Evolutionary conservation across 1,140 invertebrate genomes (phyloP).

Genomic region (Listronotus oregonensis): DNA sequence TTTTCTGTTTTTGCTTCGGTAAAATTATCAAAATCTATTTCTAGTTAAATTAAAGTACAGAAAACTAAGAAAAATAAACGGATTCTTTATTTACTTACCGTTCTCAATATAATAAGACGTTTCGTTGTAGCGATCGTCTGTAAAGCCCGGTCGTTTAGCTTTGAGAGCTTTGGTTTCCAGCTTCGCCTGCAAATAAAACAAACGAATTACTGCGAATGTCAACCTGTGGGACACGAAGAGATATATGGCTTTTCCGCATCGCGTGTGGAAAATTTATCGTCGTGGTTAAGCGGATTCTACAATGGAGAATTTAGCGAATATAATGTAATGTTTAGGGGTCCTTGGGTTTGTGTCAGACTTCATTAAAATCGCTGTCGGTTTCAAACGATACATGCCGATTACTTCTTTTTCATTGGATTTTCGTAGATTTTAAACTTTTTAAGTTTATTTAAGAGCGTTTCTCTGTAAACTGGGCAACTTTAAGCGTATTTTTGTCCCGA

Average conservation of each 20-base stretch:
- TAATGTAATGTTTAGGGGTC: too few species aligned
- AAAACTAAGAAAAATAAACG: not conserved
- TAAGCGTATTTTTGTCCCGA: too few species aligned
- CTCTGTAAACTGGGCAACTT: too few species aligned
- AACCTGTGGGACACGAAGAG: conserved; percentile 2
- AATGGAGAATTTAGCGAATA: not conserved
- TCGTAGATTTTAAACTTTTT: too few species aligned
- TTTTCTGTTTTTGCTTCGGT: too few species aligned
- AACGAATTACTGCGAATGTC: conserved; percentile 9
- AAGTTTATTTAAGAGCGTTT: too few species aligned
- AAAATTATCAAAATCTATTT: not conserved
- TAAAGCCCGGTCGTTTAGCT: conserved; percentile 90
- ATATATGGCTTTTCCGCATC: not conserved
- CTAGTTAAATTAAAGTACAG: not conserved
- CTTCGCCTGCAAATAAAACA: conserved; percentile 80
- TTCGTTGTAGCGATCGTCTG: conserved; percentile 90
- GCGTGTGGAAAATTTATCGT: not conserved
- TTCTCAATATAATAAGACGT: conserved; percentile 97
- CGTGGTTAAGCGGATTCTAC: not conserved
- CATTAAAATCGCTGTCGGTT: too few species aligned
- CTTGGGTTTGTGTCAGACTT: too few species aligned
- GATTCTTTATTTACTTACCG: conserved; percentile 68
- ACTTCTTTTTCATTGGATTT: too few species aligned
- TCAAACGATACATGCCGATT: too few species aligned
- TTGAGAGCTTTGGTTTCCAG: conserved; percentile 91